phyloP scores from a whole-genome alignment of 1,140 invertebrate genomes.

The Sitobion miscanthi region DNA sequence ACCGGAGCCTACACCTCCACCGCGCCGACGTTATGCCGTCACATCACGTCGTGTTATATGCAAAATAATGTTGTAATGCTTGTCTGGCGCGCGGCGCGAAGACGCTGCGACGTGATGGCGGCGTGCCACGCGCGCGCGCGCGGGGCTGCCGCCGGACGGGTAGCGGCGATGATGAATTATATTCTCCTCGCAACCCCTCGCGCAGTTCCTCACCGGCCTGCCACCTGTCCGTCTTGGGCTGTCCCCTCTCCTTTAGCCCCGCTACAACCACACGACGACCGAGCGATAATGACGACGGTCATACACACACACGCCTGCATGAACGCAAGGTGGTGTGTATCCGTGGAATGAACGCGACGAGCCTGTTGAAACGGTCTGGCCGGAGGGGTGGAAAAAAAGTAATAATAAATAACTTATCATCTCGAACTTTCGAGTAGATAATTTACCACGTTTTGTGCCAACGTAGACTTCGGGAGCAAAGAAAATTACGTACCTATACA shows the following conservation, averaged over 20 bases:
- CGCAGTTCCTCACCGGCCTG: not conserved
- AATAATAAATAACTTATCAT: conserved; percentile 26
- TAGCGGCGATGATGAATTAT: not conserved
- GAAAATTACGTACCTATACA: not conserved
- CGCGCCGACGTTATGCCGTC: conserved; percentile 3
- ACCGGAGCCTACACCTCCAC: not conserved
- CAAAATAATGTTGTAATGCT: conserved; percentile 34
- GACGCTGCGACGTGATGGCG: not conserved
- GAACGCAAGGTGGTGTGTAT: too few relatives aligned
- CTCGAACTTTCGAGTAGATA: conserved; percentile 35
- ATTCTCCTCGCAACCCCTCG: not conserved
- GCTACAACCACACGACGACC: not conserved
- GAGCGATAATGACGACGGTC: not conserved
- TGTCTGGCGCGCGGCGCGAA: not conserved
- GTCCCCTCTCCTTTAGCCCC: not conserved
- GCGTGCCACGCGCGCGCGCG: not conserved
- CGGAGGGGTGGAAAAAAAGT: not conserved
- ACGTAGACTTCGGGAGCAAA: not conserved
- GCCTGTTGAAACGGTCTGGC: not conserved
- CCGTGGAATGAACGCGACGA: not conserved
- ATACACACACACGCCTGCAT: not conserved
- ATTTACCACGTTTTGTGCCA: not conserved
- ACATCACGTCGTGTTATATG: conserved; percentile 42
- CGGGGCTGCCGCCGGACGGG: not conserved
- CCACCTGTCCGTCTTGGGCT: not conserved